Percentiles rank a stretch among this genome's conserved stretches.
These are phyloP conservation scores for Conistra vaccinii DNA, from an alignment of 2,888 invertebrate genomes.

Conservation along the genomic window DNA sequence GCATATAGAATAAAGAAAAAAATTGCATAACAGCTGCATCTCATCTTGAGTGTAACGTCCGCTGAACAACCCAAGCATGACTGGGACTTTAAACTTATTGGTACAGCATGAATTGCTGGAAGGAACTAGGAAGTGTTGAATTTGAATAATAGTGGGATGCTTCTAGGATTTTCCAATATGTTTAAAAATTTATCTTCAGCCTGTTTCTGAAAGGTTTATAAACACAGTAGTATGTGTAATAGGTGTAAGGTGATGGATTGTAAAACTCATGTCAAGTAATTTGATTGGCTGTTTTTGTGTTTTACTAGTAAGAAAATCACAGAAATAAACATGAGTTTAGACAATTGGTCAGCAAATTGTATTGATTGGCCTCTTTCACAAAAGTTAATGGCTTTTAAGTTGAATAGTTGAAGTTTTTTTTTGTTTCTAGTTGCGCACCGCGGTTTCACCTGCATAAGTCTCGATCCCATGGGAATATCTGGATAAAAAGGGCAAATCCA, in stretches of 20 bases:
- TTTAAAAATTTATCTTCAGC: neutral
- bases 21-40: neutral
- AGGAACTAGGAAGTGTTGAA: slow-evolving; percentile 7
- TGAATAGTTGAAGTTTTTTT: too few relatives aligned
- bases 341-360: neutral
- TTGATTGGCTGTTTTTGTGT: neutral
- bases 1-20: slow-evolving; percentile 11
- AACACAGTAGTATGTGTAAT: neutral
- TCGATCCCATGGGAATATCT: too few relatives aligned
- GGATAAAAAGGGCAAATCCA: too few relatives aligned
- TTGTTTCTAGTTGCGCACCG: too few relatives aligned
- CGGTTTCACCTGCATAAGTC: too few relatives aligned
- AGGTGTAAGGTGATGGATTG: neutral
- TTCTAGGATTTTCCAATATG: neutral
- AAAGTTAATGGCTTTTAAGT: too few relatives aligned
- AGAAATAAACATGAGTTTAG: neutral
- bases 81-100: slow-evolving; percentile 41
- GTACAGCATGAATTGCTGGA: slow-evolving; percentile 45
- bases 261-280: neutral
- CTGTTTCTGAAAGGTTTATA: neutral
- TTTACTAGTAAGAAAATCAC: neutral
- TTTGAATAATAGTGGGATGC: neutral
- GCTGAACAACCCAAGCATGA: slow-evolving; percentile 20
- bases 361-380: neutral
- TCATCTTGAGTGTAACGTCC: neutral